Base-by-base conservation (phyloP, 2,113 vertebrate species). In the Morone saxatilis region DNA sequence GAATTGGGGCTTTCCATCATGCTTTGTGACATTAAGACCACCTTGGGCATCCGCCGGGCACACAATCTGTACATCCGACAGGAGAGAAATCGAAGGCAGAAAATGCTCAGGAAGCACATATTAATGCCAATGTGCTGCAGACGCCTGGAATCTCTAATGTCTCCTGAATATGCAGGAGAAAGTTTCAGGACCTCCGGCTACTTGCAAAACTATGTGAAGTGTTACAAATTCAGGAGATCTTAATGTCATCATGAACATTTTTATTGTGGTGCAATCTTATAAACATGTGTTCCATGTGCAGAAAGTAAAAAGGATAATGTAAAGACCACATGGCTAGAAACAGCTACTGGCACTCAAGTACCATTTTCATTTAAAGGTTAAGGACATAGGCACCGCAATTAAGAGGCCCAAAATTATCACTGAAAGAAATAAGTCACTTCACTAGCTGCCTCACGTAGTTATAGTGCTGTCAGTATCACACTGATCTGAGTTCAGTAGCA, bases 1-100 rank as follows among this genome's bases (percentile, higher is more conserved):
- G 65, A 54, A 71, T 61, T 75, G 20, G 14, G 59, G 36, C 11
- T 73, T 56, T 67, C 54, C 51, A 71, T 89, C 54, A 78, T 36
- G 17, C 51, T 80, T 59, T 74, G 22, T 75, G 77, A 57, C 65
- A 60, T 47, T 43, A 48, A 22, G 19, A 56, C 36, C 62, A 68
- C 51, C 53, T 68, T 68, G 53, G 54, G 53, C 43, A 4, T 79
- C 50, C 38, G 75, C 22, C 4, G 14, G 82, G 63, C 20, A 25
- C 13, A 67, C 47, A 47, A 36, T 76, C 71, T 56, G 20, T 47
- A 62, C 48, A 16, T 76, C 69, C 4, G 3, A 48, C 19, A 6
- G 62, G 31, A 51, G 50, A 53, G 79, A 53, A 73, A 45, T 43
- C 38, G 9, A 72, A 77, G 48, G 6, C 25, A 43, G 60, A 78